Evolutionary conservation across 2,888 invertebrate species (phyloP).

Genomic region (Caenorhabditis becei): DNA sequence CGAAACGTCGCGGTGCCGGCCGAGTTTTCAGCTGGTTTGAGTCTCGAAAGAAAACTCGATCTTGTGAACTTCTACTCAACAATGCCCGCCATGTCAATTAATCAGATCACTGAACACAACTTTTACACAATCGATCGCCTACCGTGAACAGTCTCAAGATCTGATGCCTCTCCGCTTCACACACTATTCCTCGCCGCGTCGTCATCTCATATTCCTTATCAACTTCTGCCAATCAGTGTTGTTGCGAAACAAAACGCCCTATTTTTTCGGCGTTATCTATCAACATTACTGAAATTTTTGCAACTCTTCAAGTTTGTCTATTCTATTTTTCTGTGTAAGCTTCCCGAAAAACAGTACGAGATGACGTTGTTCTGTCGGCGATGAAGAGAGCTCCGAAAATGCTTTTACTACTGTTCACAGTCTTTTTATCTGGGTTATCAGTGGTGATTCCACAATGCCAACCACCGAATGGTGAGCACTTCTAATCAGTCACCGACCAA

Average conservation of each 20-base stretch:
- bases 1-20: too few relatives aligned
- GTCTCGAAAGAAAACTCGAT: too few relatives aligned
- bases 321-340: background rate
- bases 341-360: background rate
- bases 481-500: background rate
- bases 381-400: constrained; percentile 10
- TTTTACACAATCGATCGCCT: constrained; percentile 23
- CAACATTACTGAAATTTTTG: constrained; percentile 1
- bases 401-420: constrained; percentile 14
- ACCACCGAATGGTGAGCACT: constrained; percentile 35
- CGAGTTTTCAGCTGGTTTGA: too few relatives aligned
- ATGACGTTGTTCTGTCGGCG: constrained; percentile 4
- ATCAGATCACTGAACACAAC: constrained; percentile 9
- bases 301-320: background rate
- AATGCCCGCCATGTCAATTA: background rate
- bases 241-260: constrained; percentile 14
- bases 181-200: background rate
- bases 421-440: constrained; percentile 20
- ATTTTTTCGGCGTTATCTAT: constrained; percentile 9
- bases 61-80: too few relatives aligned
- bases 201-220: constrained; percentile 22
- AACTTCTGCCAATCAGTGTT: constrained; percentile 9
- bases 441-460: constrained; percentile 46
- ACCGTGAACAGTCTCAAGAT: constrained; percentile 19
- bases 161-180: constrained; percentile 1